A percentile compares a stretch with the other conserved stretches of the same genome.
phyloP scores from a whole-genome alignment of 2,113 vertebrate species.

The Cygnus buccinator region DNA sequence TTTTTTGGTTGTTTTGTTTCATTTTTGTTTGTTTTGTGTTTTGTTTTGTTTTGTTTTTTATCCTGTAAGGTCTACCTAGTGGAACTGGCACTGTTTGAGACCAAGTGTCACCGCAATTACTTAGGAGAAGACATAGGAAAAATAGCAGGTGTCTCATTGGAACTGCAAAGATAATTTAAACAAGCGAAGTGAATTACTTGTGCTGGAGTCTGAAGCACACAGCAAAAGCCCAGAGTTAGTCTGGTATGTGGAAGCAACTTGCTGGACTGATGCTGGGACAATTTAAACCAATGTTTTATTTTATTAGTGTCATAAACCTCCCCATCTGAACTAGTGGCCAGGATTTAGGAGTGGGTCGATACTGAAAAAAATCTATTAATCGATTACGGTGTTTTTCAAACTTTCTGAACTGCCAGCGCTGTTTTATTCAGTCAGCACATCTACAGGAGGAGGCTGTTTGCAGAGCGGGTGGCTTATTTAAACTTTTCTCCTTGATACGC shows the following conservation, averaged over 20 bases:
- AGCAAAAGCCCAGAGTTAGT: rapidly evolving
- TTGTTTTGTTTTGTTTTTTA: not conserved
- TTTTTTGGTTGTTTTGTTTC: no score
- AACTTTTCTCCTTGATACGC: not conserved
- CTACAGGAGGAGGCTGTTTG: not conserved
- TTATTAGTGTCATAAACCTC: not conserved
- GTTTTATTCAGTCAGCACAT: not conserved
- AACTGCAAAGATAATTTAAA: not conserved
- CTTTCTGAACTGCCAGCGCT: not conserved
- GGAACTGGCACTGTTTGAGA: not conserved
- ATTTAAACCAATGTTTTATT: not conserved
- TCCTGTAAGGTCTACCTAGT: not conserved
- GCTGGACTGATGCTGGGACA: not conserved
- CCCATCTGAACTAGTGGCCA: not conserved
- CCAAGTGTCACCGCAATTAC: not conserved
- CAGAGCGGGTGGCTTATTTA: not conserved
- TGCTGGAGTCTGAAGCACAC: not conserved
- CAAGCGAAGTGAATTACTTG: not conserved
- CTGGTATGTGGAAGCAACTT: not conserved
- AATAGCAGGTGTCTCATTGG: not conserved
- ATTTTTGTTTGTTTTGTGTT: no score
- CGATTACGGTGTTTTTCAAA: not conserved
- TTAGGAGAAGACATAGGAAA: not conserved
- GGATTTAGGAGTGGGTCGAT: not conserved
- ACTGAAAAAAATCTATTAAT: not conserved